A percentile compares a stretch with the other conserved stretches of the same genome.
phyloP scores from a whole-genome alignment of 2,888 invertebrate genomes.

The Fabriciana adippe region DNA sequence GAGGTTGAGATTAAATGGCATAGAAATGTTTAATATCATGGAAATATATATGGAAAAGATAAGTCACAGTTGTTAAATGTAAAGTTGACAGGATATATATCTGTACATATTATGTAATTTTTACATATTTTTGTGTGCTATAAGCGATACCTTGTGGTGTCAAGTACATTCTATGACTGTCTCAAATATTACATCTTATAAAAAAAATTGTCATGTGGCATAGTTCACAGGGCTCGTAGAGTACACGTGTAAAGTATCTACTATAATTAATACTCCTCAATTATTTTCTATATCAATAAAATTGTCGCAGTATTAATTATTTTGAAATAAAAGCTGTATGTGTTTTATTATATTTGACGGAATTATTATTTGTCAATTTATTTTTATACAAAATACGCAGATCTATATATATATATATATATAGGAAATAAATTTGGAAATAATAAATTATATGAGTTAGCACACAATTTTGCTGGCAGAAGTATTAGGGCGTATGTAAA shows the following conservation, averaged over 20 bases:
- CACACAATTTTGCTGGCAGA: not conserved
- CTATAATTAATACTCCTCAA: constrained; percentile 1
- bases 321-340: not conserved
- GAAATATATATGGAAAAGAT: no score
- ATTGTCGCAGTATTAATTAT: not conserved
- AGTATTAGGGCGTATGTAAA: constrained; percentile 7
- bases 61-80: no score
- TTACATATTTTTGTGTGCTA: no score
- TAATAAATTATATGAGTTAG: no score
- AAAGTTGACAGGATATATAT: no score
- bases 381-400: no score
- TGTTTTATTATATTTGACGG: not conserved
- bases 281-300: not conserved
- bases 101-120: no score
- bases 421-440: no score
- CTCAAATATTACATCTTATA: constrained; percentile 14
- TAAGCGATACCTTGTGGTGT: no score
- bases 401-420: no score
- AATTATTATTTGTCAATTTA: not conserved
- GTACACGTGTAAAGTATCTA: constrained; percentile 6
- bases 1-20: not conserved
- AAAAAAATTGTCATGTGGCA: constrained; percentile 28
- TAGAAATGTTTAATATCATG: no score
- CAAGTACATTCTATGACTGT: not conserved
- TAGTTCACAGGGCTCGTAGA: constrained; percentile 28